phyloP scores from a whole-genome alignment of 2,113 vertebrate species.

The Chloroceryle aenea region DNA sequence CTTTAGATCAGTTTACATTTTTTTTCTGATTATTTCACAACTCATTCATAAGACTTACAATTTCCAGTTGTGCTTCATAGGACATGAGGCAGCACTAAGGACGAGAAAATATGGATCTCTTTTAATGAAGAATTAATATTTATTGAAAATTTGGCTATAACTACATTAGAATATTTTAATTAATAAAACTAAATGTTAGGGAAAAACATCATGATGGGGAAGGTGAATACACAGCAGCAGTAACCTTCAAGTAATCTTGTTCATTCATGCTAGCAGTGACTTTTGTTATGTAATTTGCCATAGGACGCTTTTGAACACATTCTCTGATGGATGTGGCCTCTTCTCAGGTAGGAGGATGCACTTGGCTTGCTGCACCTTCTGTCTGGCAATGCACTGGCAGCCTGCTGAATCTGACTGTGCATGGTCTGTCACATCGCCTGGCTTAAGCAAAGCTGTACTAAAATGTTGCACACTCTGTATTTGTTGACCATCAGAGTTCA shows the following conservation, averaged over 20 bases:
- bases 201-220: no score
- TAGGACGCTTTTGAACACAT: not conserved
- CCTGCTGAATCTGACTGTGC: not conserved
- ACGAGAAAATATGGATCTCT: not conserved
- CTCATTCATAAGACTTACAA: not conserved
- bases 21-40: not conserved
- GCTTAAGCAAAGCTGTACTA: constrained; percentile 9
- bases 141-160: not conserved
- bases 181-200: not conserved
- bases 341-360: not conserved
- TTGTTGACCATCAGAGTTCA: constrained; percentile 55
- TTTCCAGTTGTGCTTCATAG: not conserved
- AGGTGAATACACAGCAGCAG: not conserved
- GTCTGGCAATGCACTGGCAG: not conserved
- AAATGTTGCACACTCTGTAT: not conserved
- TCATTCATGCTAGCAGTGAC: not conserved
- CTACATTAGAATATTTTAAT: not conserved
- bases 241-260: not conserved
- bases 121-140: constrained; percentile 1
- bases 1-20: not conserved
- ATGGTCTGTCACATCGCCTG: not conserved
- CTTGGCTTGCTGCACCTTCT: not conserved
- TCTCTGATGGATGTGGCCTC: not conserved
- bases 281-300: not conserved
- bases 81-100: not conserved